phyloP scores from a whole-genome alignment of 2,113 vertebrate genomes.

The Orientallactaga bullata region DNA sequence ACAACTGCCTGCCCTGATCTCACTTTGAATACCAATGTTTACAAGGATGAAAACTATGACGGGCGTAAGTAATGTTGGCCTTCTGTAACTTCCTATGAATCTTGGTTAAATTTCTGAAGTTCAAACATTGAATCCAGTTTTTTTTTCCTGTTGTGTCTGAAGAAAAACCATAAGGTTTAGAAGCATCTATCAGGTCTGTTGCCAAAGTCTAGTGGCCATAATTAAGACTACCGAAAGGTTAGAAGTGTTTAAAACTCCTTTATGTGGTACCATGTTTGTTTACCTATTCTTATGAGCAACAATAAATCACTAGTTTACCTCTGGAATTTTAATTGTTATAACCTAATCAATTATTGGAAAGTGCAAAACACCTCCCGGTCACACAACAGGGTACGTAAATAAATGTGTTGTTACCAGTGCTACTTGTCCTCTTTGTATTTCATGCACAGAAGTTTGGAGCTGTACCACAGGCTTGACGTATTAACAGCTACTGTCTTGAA shows the following conservation, averaged over 20 bases:
- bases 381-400: conserved; percentile 79
- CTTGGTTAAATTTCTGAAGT: conserved; percentile 42
- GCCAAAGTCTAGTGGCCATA: conserved; percentile 61
- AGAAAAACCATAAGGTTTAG: conserved; percentile 43
- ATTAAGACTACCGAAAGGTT: conserved; percentile 61
- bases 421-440: conserved; percentile 78
- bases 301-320: conserved; percentile 75
- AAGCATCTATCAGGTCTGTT: conserved; percentile 35
- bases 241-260: conserved; percentile 60
- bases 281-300: conserved; percentile 74
- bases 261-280: conserved; percentile 77
- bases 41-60: neutral
- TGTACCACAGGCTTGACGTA: neutral
- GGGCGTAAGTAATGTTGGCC: conserved; percentile 40
- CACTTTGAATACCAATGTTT: conserved; percentile 44
- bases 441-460: conserved; percentile 30
- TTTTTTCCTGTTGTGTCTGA: conserved; percentile 45
- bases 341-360: conserved; percentile 71
- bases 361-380: conserved; percentile 67
- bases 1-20: neutral
- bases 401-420: conserved; percentile 80
- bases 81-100: conserved; percentile 46
- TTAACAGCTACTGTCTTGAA: neutral
- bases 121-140: neutral
- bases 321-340: conserved; percentile 77